Base-by-base conservation (phyloP, 1,140 invertebrate species). In the Eupristina koningsbergeri region DNA sequence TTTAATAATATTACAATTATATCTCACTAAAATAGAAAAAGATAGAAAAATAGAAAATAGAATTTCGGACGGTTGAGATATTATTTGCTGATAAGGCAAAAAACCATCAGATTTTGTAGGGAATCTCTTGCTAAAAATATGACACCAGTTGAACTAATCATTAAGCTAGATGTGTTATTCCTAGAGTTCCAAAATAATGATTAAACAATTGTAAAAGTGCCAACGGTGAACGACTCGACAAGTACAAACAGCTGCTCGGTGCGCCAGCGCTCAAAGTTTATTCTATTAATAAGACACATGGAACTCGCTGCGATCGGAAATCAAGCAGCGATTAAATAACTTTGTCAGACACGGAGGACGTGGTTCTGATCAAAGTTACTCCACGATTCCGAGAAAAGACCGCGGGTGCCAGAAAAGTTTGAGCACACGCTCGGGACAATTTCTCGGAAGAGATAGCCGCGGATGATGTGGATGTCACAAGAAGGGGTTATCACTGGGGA, bases 401-500 rank as follows among this genome's bases (percentile, higher is more conserved):
- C 67, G 36, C 41, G 61, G 45, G 29, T 31, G 67, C 26, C 69
- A 67, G 39, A 82, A 82, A 82, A 76, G 50, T 76, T 34, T 73
- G 31, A 64, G 67, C 61, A 19, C 26, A 34, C 67, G 45, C 67
- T 39, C 36, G 69, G 47, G 19, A 22, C 53, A 76, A 67, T 22
- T 17, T 50, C 26, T 50, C n/a, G 39, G 53, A 3, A 39, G 50
- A 47, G 76, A 79, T 79, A 84, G 41, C 76, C 29, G 22, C 63
- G 53, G n/a, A n/a, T n/a, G n/a, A n/a, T 45, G 80, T 58, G 45
- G 88, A 91, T 92, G 90, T 92, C 90, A 91, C 88, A 90, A 87
- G 87, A 86, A 88, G 87, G 81, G 92, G 92, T 92, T 92, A 92
- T 92, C 92, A 83, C 67, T 22, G 85, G 19, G n/a, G n/a, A n/a